Conservation (phyloP, 2,113 vertebrate species). For the Zosterops lateralis region DNA sequence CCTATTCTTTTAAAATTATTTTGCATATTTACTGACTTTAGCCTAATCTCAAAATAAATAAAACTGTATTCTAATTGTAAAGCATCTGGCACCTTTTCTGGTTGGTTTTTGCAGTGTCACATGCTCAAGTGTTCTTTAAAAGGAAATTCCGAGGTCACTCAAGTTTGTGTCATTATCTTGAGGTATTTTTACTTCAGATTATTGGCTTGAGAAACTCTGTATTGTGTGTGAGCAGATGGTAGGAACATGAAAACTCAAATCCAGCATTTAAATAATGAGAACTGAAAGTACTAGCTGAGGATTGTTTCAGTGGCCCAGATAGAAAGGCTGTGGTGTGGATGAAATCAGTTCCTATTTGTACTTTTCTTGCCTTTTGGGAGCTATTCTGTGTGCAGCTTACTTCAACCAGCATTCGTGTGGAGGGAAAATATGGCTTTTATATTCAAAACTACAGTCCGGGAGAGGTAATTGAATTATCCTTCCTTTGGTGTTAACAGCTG, state of each 20-base stretch:
- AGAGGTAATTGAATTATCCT: not conserved
- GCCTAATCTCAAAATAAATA: not conserved
- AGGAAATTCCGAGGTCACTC: not conserved
- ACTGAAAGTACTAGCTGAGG: constrained; percentile 78
- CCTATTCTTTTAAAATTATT: not conserved
- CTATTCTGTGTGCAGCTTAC: not conserved
- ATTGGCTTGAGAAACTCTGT: not conserved
- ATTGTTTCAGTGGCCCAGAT: not conserved
- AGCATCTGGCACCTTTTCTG: not conserved
- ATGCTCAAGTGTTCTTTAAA: constrained; percentile 64
- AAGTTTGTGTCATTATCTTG: not conserved
- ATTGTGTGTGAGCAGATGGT: constrained; percentile 74
- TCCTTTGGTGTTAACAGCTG: not conserved
- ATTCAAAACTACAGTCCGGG: not conserved
- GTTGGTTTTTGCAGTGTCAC: constrained; percentile 51
- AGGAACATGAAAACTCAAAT: constrained; percentile 78
- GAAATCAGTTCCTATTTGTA: not conserved
- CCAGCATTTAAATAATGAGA: constrained; percentile 77
- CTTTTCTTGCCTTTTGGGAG: not conserved
- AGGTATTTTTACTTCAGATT: not conserved
- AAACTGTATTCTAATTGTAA: not conserved
- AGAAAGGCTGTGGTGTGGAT: not conserved
- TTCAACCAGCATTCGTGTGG: not conserved
- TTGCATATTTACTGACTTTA: not conserved
- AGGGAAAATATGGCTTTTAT: not conserved